Evolutionary conservation across 1,140 invertebrate species (phyloP).

Genomic region (Psix sp.): DNA sequence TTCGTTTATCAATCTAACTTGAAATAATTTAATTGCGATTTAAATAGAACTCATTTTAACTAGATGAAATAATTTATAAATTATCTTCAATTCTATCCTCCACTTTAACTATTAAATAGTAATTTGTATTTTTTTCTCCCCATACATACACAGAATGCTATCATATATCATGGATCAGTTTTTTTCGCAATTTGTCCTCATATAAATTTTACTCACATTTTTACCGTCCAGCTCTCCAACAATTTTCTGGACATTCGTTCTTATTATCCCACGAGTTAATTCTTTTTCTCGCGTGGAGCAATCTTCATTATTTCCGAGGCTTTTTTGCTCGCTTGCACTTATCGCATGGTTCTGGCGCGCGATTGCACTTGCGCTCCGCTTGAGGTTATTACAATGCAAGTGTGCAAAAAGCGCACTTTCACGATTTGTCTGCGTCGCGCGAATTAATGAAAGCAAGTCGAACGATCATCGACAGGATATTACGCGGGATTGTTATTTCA

Average conservation of each 20-base stretch:
- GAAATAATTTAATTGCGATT: too few species aligned
- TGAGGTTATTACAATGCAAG: conserved; percentile 45
- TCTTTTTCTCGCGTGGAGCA: conserved; percentile 26
- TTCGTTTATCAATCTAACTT: too few species aligned
- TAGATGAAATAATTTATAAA: too few species aligned
- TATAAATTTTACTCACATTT: too few species aligned
- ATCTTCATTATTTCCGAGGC: conserved; percentile 41
- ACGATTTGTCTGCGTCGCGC: conserved; percentile 46
- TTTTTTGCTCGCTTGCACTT: conserved; percentile 27
- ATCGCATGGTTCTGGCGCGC: conserved; percentile 29
- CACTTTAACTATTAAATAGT: too few species aligned
- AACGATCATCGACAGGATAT: conserved; percentile 56
- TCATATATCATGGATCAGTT: too few species aligned
- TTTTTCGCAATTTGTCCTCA: too few species aligned
- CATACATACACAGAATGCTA: too few species aligned
- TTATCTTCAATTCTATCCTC: too few species aligned
- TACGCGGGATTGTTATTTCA: conserved; percentile 56
- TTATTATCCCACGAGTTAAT: conserved; percentile 40
- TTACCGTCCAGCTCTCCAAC: neutral
- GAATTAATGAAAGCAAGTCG: conserved; percentile 59
- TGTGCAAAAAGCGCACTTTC: too few species aligned
- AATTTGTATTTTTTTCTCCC: too few species aligned
- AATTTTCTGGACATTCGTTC: conserved; percentile 48
- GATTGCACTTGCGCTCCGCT: conserved; percentile 21
- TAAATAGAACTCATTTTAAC: too few species aligned